These are phyloP conservation scores for Myathropa florea DNA, from an alignment of 2,888 invertebrate species.

Conservation along the genomic window DNA sequence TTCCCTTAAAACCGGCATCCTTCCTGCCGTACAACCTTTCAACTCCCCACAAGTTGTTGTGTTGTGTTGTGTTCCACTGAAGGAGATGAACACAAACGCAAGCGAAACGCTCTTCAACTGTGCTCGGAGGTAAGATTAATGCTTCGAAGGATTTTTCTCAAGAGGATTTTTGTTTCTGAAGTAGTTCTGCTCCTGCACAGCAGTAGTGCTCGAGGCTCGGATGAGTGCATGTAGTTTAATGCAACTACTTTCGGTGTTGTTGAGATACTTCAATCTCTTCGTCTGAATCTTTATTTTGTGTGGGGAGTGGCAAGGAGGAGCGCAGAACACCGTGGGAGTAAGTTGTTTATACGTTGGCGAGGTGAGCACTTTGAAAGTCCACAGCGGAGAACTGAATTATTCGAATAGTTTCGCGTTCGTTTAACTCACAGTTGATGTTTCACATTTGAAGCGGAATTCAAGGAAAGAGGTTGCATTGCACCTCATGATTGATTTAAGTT, in stretches of 20 bases:
- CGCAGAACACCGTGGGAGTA: neutral
- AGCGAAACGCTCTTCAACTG: neutral
- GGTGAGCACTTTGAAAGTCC: neutral
- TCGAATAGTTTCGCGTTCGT: neutral
- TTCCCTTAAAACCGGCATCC: neutral
- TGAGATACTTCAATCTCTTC: neutral
- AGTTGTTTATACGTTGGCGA: neutral
- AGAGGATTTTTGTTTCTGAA: neutral
- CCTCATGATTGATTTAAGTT: no score
- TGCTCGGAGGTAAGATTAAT: conserved; percentile 20
- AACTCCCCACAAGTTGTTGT: neutral
- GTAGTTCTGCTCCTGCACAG: neutral
- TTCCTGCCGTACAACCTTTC: neutral
- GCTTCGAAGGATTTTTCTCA: neutral
- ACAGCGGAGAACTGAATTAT: no score
- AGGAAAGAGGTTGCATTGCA: no score
- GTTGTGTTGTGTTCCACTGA: neutral
- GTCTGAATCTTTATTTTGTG: neutral
- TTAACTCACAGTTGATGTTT: no score
- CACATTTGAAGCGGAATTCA: no score
- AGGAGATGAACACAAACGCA: neutral
- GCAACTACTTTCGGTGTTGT: neutral
- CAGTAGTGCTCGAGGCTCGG: neutral
- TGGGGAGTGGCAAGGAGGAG: neutral
- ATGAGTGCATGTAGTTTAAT: neutral